Base-by-base conservation (phyloP, 92 coral and sea anemone genomes). In the Chrysogorgia sp. region DNA sequence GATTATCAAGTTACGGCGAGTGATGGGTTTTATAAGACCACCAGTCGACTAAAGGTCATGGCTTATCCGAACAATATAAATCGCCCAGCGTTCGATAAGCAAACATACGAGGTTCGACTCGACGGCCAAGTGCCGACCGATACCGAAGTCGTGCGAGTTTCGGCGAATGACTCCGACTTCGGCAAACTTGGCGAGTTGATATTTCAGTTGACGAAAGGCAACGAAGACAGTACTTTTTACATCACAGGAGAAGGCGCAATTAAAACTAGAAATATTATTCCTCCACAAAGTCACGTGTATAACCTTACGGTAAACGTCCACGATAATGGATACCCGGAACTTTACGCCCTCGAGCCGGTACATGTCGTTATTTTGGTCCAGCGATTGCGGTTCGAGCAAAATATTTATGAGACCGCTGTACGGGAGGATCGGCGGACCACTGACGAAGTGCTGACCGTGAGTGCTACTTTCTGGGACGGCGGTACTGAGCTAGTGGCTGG, bases 321-420 rank as follows among this genome's bases (percentile, higher is more conserved):
- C 34, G 79, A 72, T 40, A 72, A 72, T 55, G 79, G 79, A 19
- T 72, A 72, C 79, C 79, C 79, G 55, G 63, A 53, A 53, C 79
- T 72, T 24, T 17, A 72, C 41, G 79, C 79, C 25, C 14, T 21
- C 52, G 19, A 21, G 30, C 65, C 65, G 7, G 79, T 52, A 12
- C 53, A 32, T 56, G 64, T 72, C 21, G 79, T 72, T 30, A 34
- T 72, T n/a, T 32, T 37, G 58, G 6, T 72, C 13, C 79, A 52
- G 22, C 55, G 79, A 65, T 12, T 72, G 43, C 79, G 65, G 4
- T 72, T 72, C 53, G 55, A 72, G 53, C 65, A 72, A 20, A 65
- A 72, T 72, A 31, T 72, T 15, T 72, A 55, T 24, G 65, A 72
- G 12, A 34, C 43, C 50, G 37, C 29, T 48, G 66, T 72, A 12